A percentile compares a stretch with the other conserved stretches of the same genome.
These are phyloP conservation scores for Grammomys surdaster DNA, from an alignment of 2,113 vertebrate genomes.

Conservation along the genomic window DNA sequence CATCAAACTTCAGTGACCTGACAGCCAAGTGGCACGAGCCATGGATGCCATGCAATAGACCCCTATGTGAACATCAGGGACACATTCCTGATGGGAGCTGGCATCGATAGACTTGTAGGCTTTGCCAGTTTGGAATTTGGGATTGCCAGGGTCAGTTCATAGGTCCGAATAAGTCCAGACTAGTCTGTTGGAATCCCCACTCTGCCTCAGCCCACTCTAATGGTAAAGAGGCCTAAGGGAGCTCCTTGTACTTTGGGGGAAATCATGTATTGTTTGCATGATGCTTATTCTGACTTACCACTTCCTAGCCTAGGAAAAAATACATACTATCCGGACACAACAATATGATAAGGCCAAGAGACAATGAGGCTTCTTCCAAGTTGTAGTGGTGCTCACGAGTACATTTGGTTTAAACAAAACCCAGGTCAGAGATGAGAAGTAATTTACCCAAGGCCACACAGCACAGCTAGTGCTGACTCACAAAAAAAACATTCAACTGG, in stretches of 20 bases:
- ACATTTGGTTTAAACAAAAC: conserved; percentile 48
- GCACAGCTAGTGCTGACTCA: conserved; percentile 31
- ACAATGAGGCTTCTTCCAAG: conserved; percentile 25
- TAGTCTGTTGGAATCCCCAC: not conserved
- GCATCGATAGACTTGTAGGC: not conserved
- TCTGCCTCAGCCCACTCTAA: not conserved
- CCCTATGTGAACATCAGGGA: not conserved
- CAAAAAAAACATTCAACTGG: not conserved
- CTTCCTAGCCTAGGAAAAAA: conserved; percentile 5
- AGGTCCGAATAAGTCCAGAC: not conserved
- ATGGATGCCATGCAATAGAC: not conserved
- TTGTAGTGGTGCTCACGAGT: not conserved
- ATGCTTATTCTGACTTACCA: conserved; percentile 34
- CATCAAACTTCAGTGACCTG: not conserved
- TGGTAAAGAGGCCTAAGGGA: not conserved
- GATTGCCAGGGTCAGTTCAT: not conserved
- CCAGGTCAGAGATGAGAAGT: conserved; percentile 23
- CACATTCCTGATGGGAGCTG: not conserved
- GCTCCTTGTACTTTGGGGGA: not conserved
- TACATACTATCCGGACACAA: not conserved
- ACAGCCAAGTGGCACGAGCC: not conserved
- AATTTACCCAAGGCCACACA: conserved; percentile 57
- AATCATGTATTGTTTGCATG: conserved; percentile 41
- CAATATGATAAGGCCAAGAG: conserved; percentile 42
- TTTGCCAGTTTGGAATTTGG: not conserved